Evolutionary conservation across 92 coral and sea anemone species (phyloP), one percentile per base, ranked within the genome.

Genomic region (Phenganax subtilis): DNA sequence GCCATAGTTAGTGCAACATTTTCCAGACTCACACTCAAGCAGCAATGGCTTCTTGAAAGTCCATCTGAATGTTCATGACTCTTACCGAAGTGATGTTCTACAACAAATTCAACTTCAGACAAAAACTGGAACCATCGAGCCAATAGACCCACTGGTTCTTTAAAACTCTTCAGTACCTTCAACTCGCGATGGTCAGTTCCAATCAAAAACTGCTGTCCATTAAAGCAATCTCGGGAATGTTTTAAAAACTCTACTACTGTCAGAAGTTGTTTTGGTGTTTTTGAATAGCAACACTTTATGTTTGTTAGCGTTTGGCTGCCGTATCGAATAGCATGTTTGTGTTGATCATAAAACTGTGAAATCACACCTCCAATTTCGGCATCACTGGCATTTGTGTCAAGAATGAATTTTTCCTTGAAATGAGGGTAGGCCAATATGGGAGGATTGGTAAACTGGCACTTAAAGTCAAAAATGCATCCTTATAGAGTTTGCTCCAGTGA

Each of bases 321-420:
- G 28, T 73, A 73, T 25, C 31, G 30, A 15, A 59, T 59, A 59
- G 17, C 61, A 15, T 61, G 6, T 54, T 73, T 61, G 55, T 73
- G 7, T 12, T 17, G 15, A 1, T 54, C 78, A 10, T 73, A 61
- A 16, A 73, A 28, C 61, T 73, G 78, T 6, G 20, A 73, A 6
- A 51, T 5, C 29, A 73, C 78, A 5, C 76, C 62, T 3, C 78
- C 78, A 15, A 73, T 73, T 44, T 30, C 78, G 10, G 6, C 37
- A 14, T 72, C 57, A 47, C 78, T 73, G 2, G 78, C 78, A 54
- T 73, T 61, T 5, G 78, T 73, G 52, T 73, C 78, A 6, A 73
- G 78, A 6, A 54, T 73, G 61, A 73, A 73, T 15, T 73, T 57
- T 15, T 73, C 27, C 6, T 51, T 44, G 37, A 73, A 73, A 9